These are phyloP conservation scores for Nomada goodeniana DNA, from an alignment of 2,888 invertebrate genomes.

Conservation along the genomic window DNA sequence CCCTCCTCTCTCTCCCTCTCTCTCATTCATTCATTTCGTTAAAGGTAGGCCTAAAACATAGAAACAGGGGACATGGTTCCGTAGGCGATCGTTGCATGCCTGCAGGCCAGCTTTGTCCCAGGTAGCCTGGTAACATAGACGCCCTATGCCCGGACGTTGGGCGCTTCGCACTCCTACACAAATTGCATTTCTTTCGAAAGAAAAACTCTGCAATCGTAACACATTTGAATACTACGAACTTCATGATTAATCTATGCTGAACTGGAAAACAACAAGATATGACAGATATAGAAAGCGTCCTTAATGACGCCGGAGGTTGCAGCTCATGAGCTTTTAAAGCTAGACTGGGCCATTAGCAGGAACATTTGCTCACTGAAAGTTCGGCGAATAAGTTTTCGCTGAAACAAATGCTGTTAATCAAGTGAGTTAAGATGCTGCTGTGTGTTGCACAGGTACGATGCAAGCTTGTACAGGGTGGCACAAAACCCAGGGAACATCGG, in stretches of 20 bases:
- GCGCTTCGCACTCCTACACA: too few relatives aligned
- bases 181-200: neutral
- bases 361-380: slow-evolving; percentile 18
- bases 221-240: too few relatives aligned
- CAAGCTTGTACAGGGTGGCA: neutral
- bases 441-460: neutral
- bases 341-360: neutral
- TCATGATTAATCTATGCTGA: too few relatives aligned
- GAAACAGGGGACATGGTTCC: too few relatives aligned
- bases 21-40: too few relatives aligned
- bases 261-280: neutral
- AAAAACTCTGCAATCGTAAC: neutral
- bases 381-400: slow-evolving; percentile 5
- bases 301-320: slow-evolving; percentile 25
- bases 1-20: too few relatives aligned
- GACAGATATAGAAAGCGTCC: neutral
- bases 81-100: too few relatives aligned
- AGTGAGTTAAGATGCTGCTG: neutral
- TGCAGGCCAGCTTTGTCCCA: too few relatives aligned
- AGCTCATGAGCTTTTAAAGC: slow-evolving; percentile 2
- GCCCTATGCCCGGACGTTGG: too few relatives aligned
- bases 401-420: slow-evolving; percentile 20
- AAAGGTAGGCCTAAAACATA: too few relatives aligned
- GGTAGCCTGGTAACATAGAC: too few relatives aligned
- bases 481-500: too few relatives aligned